Conservation (phyloP, 2,797 vertebrate genomes). For the Enteromius viviparus region DNA sequence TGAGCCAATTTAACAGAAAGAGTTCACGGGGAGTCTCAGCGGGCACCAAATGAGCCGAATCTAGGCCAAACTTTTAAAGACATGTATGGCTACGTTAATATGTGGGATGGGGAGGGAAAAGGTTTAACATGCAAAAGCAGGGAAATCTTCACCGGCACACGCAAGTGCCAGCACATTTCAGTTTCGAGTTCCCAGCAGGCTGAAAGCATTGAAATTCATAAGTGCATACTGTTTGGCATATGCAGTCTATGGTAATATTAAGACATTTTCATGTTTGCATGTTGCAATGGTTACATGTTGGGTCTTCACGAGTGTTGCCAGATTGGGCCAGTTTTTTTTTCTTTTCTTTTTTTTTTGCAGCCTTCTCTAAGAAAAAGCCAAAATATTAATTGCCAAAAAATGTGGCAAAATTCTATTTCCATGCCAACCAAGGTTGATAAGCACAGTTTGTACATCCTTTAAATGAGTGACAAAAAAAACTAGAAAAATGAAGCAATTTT, state of each 20-base stretch:
- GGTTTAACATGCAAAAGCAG: constrained; percentile 10
- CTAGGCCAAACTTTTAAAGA: constrained; percentile 53
- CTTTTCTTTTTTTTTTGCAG: not conserved
- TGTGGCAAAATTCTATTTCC: not conserved
- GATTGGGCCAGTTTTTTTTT: not conserved
- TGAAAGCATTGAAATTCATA: not conserved
- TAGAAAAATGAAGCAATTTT: not conserved
- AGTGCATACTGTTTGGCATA: not conserved
- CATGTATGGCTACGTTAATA: constrained; percentile 36
- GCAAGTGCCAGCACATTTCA: not conserved
- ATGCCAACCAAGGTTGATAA: constrained; percentile 1
- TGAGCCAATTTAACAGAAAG: constrained; percentile 70
- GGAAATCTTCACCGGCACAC: constrained; percentile 1
- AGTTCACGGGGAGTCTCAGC: constrained; percentile 66
- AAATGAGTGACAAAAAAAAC: not conserved
- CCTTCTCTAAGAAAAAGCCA: not conserved
- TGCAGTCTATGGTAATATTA: not conserved
- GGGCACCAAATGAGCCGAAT: constrained; percentile 40
- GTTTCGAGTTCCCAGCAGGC: not conserved
- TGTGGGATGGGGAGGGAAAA: not conserved
- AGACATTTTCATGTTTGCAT: not conserved
- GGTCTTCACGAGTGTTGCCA: not conserved
- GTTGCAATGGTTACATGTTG: not conserved
- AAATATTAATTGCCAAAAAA: not conserved
- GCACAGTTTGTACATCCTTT: not conserved